Percentiles rank a stretch among this genome's conserved stretches.
These are phyloP conservation scores for Drosophila tsacasi DNA, from an alignment of 1,140 invertebrate genomes.

Conservation along the genomic window DNA sequence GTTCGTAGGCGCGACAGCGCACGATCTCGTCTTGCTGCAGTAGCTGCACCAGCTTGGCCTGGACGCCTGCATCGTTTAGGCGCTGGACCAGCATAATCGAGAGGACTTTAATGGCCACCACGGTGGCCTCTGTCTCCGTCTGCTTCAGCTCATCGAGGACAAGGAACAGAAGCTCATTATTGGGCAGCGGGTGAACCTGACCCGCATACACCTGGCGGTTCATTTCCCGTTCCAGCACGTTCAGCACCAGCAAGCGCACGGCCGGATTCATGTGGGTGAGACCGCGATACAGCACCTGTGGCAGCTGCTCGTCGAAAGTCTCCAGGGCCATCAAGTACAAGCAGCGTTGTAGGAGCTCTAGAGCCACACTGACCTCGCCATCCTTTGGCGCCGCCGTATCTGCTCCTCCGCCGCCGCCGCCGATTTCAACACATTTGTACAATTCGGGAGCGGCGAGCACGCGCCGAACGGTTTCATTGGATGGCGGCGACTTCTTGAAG, in stretches of 20 bases:
- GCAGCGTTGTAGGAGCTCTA: conserved; percentile 87
- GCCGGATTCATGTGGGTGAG: conserved; percentile 86
- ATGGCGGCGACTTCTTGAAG: conserved; percentile 64
- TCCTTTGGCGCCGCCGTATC: conserved; percentile 11
- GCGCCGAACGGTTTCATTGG: conserved; percentile 59
- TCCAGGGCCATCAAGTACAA: conserved; percentile 86
- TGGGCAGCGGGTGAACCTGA: conserved; percentile 23
- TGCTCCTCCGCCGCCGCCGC: conserved; percentile 3
- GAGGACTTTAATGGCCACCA: conserved; percentile 59
- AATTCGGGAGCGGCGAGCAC: conserved; percentile 82
- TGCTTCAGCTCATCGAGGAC: conserved; percentile 66
- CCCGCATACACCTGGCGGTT: conserved; percentile 7
- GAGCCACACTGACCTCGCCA: conserved; percentile 85
- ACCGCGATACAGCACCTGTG: conserved; percentile 85
- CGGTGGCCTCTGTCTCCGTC: conserved; percentile 41
- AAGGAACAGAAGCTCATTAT: conserved; percentile 42
- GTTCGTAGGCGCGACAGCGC: conserved; percentile 86
- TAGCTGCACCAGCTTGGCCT: conserved; percentile 52
- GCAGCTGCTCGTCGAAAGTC: conserved; percentile 85
- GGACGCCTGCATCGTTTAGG: conserved; percentile 69
- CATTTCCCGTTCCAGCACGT: conserved; percentile 82
- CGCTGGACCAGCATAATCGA: conserved; percentile 67
- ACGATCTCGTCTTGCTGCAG: conserved; percentile 55
- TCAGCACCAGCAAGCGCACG: conserved; percentile 86
- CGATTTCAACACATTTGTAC: conserved; percentile 79